phyloP scores from a whole-genome alignment of 2,113 vertebrate species.

The Chaenocephalus aceratus region DNA sequence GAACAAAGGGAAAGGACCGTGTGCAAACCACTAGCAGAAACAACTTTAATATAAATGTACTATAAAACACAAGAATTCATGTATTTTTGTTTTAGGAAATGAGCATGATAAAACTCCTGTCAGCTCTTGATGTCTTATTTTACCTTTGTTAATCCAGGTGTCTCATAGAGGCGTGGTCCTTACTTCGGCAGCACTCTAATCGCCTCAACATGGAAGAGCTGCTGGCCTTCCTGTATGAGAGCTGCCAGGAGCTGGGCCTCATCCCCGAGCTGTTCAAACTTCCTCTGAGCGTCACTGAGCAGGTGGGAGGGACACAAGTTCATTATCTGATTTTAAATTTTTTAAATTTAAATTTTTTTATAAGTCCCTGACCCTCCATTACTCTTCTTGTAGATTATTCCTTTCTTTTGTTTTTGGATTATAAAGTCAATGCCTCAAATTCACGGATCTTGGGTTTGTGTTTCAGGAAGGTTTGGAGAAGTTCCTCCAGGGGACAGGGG shows the following conservation, averaged over 20 bases:
- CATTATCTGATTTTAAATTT: neutral
- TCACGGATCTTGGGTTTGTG: neutral
- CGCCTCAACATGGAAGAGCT: constrained; percentile 87
- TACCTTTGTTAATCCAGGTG: constrained; percentile 78
- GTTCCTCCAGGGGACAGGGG: constrained; percentile 88
- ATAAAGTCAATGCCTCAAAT: neutral
- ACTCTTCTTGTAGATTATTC: neutral
- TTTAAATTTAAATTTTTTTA: no score
- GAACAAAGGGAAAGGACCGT: neutral
- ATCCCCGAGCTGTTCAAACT: constrained; percentile 95
- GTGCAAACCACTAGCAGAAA: neutral
- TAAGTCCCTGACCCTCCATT: neutral
- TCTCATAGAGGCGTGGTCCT: constrained; percentile 91
- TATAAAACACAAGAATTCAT: neutral
- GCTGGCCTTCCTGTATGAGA: constrained; percentile 88
- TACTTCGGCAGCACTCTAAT: constrained; percentile 88
- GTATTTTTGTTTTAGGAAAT: neutral
- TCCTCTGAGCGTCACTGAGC: constrained; percentile 88
- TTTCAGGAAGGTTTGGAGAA: constrained; percentile 91
- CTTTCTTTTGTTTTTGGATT: neutral
- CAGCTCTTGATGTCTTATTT: neutral
- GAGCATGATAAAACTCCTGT: neutral
- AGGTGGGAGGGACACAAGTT: constrained; percentile 78
- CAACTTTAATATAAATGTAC: neutral
- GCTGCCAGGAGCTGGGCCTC: constrained; percentile 91